phyloP scores from a whole-genome alignment of 2,113 vertebrate species.

The Hyaena hyaena region DNA sequence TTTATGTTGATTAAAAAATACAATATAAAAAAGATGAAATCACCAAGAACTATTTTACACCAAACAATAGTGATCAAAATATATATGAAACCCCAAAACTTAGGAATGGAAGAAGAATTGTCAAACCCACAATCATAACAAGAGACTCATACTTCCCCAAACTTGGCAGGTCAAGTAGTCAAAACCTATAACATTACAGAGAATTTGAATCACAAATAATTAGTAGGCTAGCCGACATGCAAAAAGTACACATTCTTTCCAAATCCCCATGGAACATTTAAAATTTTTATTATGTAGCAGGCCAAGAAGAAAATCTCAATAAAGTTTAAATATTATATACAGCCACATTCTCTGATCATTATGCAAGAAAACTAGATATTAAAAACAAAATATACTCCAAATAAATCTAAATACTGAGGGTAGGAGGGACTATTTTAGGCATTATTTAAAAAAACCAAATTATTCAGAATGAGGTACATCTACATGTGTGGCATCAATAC shows the following conservation, averaged over 20 bases:
- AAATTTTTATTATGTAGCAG: constrained; percentile 50
- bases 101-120: background rate
- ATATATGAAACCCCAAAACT: background rate
- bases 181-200: background rate
- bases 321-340: constrained; percentile 54
- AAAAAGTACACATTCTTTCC: constrained; percentile 55
- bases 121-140: background rate
- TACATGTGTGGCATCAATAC: constrained; percentile 25
- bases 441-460: background rate
- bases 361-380: constrained; percentile 58
- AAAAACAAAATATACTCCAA: constrained; percentile 14
- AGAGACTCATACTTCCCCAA: background rate
- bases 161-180: background rate
- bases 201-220: constrained; percentile 59
- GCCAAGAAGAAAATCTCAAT: constrained; percentile 50
- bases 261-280: constrained; percentile 19
- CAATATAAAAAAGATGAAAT: background rate
- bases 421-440: background rate
- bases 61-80: constrained; percentile 17
- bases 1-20: constrained; percentile 36
- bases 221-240: constrained; percentile 22
- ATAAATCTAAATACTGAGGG: background rate
- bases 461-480: background rate
- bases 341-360: constrained; percentile 52
- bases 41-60: constrained; percentile 2